Evolutionary conservation across 2,113 vertebrate species (phyloP), one percentile per base, ranked within the genome.

Genomic region (Panthera uncia): DNA sequence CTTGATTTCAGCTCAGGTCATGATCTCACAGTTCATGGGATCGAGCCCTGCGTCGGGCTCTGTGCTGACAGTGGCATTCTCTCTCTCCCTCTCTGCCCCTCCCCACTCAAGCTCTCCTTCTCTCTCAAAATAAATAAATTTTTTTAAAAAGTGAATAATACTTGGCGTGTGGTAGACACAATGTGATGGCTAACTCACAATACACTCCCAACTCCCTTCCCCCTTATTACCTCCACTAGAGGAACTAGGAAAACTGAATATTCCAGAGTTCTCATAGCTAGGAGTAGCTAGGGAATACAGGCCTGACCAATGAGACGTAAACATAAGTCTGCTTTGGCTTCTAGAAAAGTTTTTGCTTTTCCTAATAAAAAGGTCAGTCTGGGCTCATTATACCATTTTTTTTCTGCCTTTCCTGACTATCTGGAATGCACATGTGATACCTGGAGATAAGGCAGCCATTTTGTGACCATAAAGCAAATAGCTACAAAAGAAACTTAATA

Each of bases 361-460:
- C n/a, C 83, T 78, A 93, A 76, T 88, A 79, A 93, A 90, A 90
- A 71, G 41, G 13, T 73, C 81, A 74, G 48, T 68, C 41, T 55
- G 1, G 63, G 52, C 41, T 14, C 7, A 33, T 18, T 27, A 81
- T 31, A 68, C 1, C 1, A 1, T 82, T 91, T 89, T 33, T 33
- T 76, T 74, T 9, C 69, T 84, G 78, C 71, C 76, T 78, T 41
- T 23, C 19, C 27, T 95, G n/a, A 87, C 73, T 73, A 38, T 61
- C 86, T 94, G 33, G 76, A 85, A 94, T 76, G 68, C 68, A 91
- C 57, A 94, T 76, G 50, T 78, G 57, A 94, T 87, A 65, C 57
- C 57, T 45, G 48, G 76, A 81, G 87, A 94, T 76, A 76, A 76
- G 71, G 81, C 86, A 94, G 74, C 38, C 41, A 31, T 68, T 86